Evolutionary conservation across 1,140 invertebrate genomes (phyloP).

Genomic region (Campodea augens): DNA sequence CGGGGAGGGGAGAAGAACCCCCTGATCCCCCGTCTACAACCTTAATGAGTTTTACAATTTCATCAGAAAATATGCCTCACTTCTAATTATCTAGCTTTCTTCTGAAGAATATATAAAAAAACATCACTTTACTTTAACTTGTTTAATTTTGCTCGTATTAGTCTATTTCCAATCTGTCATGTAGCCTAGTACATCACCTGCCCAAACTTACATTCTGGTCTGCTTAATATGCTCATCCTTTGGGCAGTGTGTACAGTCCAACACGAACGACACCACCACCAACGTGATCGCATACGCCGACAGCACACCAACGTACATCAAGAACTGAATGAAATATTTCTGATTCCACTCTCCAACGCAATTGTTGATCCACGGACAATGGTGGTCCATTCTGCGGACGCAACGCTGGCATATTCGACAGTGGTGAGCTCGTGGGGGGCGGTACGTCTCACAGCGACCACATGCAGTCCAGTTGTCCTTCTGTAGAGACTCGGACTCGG

Average conservation of each 20-base stretch:
- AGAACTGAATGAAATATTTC: slow-evolving; percentile 83
- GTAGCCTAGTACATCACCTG: neutral
- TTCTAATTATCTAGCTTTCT: neutral
- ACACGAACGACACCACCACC: slow-evolving; percentile 52
- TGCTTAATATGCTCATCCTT: slow-evolving; percentile 48
- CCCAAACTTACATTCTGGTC: slow-evolving; percentile 51
- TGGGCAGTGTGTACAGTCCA: slow-evolving; percentile 46
- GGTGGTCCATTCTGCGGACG: slow-evolving; percentile 76
- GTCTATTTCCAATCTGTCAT: neutral
- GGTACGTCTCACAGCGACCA: slow-evolving; percentile 59
- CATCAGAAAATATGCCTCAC: neutral
- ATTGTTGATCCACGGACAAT: slow-evolving; percentile 83
- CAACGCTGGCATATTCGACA: slow-evolving; percentile 75
- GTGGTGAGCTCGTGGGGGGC: slow-evolving; percentile 70
- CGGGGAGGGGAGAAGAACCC: too few species aligned
- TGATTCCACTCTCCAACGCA: slow-evolving; percentile 87
- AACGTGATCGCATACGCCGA: slow-evolving; percentile 46
- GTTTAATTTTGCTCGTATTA: neutral
- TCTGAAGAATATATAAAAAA: neutral
- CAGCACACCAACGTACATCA: slow-evolving; percentile 52
- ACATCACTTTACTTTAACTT: neutral
- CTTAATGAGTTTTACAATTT: neutral
- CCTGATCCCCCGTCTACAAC: too few species aligned
- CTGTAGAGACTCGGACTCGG: slow-evolving; percentile 22
- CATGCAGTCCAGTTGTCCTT: slow-evolving; percentile 70